Evolutionary conservation across 2,113 vertebrate species (phyloP), one percentile per base, ranked within the genome.

Genomic region (Riparia riparia): DNA sequence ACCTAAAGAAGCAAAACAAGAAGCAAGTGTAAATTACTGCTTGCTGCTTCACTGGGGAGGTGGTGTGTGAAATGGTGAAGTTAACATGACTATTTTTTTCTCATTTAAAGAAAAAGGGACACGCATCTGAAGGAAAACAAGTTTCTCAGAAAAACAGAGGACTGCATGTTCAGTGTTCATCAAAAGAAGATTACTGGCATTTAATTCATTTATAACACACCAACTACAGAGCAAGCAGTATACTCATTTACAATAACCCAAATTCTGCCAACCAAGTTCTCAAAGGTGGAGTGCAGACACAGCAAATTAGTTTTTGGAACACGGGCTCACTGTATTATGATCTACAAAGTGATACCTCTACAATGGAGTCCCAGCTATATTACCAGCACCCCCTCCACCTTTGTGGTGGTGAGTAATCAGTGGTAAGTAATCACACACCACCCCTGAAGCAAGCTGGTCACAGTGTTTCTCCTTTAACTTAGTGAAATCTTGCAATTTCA

Each of bases 1-100:
- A 99, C 92, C 99, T 99, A 76, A 92, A 96, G 61, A 93, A 97
- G 97, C 69, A 88, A 82, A 93, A 34, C 20, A 74, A 94, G 53
- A 84, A 22, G 50, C 47, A 94, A 94, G 57, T 32, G 10, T 73
- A 65, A 86, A 79, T 91, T 81, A 95, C 58, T 22, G 65, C 34
- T 57, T 25, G 8, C 66, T 89, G 41, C 66, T 95, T 95, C 76
- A 86, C 34, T 54, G 42, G 57, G 12, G 29, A 42, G 24, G 8
- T 6, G 8, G 9, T 8, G 7, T 7, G 6, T 7, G 29, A 79
- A 79, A 51, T 64, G 12, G 39, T 70, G 13, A 69, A 9, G 34
- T n/a, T 49, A 70, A 31, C 7, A 6, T 2, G 5, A 41, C 4
- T 17, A 7, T 17, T 49, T 66, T 68, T 42, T 28, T 4, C 21